phyloP scores from a whole-genome alignment of 2,113 vertebrate species.

The Ranitomeya variabilis region DNA sequence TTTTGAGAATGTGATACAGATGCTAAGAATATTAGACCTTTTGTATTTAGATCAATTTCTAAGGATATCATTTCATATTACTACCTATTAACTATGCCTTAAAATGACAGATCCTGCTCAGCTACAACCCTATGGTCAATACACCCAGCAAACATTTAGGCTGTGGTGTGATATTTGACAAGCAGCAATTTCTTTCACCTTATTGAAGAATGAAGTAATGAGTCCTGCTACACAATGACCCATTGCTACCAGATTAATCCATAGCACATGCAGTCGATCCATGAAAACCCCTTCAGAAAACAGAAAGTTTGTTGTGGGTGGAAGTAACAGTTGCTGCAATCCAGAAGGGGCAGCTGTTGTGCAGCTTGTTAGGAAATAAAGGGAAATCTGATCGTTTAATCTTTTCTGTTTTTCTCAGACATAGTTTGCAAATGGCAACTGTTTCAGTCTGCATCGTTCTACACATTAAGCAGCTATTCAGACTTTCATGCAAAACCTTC shows the following conservation, averaged over 20 bases:
- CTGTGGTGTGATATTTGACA: not conserved
- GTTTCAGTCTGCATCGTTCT: constrained; percentile 64
- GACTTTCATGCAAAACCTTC: constrained; percentile 30
- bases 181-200: not conserved
- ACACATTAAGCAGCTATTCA: constrained; percentile 44
- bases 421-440: constrained; percentile 75
- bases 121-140: not conserved
- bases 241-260: constrained; percentile 72
- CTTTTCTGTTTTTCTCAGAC: constrained; percentile 64
- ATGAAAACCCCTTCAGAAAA: constrained; percentile 74
- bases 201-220: not conserved
- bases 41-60: too few relatives aligned
- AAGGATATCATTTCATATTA: too few relatives aligned
- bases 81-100: too few relatives aligned
- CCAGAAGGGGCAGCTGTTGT: constrained; percentile 85
- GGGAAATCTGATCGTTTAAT: constrained; percentile 80
- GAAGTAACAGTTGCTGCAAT: constrained; percentile 83
- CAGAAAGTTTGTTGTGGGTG: constrained; percentile 84
- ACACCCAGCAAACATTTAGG: not conserved
- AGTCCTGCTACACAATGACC: constrained; percentile 60
- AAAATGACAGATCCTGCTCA: not conserved
- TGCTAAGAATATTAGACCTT: too few relatives aligned
- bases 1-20: too few relatives aligned
- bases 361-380: constrained; percentile 73
- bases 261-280: constrained; percentile 71